phyloP scores from a whole-genome alignment of 1,140 invertebrate genomes.

The Saccostrea glomerata region DNA sequence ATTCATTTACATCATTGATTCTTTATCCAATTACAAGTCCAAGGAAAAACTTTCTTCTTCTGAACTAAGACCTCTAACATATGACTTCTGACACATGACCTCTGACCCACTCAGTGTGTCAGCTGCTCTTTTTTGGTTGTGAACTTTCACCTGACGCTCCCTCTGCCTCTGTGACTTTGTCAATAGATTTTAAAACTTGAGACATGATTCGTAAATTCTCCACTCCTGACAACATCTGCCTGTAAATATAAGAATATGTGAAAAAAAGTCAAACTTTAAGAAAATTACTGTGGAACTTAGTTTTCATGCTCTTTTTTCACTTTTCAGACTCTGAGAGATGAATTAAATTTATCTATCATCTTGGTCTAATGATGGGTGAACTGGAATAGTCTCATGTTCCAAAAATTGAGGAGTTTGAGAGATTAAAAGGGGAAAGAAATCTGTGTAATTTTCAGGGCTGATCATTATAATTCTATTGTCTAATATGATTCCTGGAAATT shows the following conservation, averaged over 20 bases:
- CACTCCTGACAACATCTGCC: slow-evolving; percentile 68
- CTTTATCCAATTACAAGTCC: not conserved
- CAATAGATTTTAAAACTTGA: slow-evolving; percentile 66
- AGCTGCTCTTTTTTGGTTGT: slow-evolving; percentile 18
- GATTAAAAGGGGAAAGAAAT: too few relatives aligned
- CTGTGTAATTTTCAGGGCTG: too few relatives aligned
- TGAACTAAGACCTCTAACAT: not conserved
- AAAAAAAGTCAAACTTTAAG: not conserved
- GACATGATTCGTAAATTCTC: slow-evolving; percentile 67
- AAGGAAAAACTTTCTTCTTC: not conserved
- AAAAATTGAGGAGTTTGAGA: too few relatives aligned
- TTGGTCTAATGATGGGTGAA: too few relatives aligned
- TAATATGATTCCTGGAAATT: too few relatives aligned
- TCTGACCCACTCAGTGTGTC: not conserved
- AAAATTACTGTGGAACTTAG: too few relatives aligned
- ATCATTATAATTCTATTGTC: too few relatives aligned
- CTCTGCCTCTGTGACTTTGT: slow-evolving; percentile 63
- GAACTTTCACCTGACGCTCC: not conserved
- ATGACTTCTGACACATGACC: not conserved
- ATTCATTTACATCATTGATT: not conserved
- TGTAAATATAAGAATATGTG: slow-evolving; percentile 47
- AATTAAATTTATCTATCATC: too few relatives aligned
- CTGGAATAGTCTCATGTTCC: too few relatives aligned
- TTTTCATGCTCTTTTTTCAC: too few relatives aligned
- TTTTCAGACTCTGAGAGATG: too few relatives aligned